Base-by-base conservation (phyloP, 2,113 vertebrate species). In the Rhinoderma darwinii region DNA sequence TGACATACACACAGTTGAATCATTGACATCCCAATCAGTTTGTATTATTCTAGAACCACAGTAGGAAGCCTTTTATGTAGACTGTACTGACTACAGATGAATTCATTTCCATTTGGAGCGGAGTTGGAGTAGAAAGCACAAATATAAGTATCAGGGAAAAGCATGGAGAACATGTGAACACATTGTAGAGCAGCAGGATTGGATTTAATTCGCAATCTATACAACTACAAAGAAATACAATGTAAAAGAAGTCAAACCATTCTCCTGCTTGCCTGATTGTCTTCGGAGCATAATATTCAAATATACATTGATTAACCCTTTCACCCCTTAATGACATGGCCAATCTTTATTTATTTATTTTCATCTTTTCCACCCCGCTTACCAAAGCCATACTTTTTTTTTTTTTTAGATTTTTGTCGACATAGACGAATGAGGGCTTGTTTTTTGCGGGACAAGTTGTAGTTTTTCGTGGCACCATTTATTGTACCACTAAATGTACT, bases 21-120 rank as follows among this genome's bases (percentile, higher is more conserved):
- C 92, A 88, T 44, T 90, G 89, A 93, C 91, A 90, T 89, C 92
- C 93, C 90, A 92, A 92, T 93, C 91, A 94, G 88, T 25, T 73
- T 90, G 91, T 90, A 92, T 92, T 92, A 90, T 92, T 84, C 74
- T 86, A 88, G 90, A 92, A 89, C 89, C 74, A 0, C 50, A 2
- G 90, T 89, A 89, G 88, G 90, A 44, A 90, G 90, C 89, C 88
- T 89, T 85, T 91, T 88, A 59, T 78, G 88, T 88, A 89, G 87
- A 88, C 89, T 89, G 22, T 77, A 90, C 72, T 88, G 86, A 91
- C 44, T 90, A 90, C 91, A 91, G 78, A 80, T 89, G 75, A 90
- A 91, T 39, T 91, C 83, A 91, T 91, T 93, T 93, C 83, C 56
- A 20, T 86, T 30, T 87, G 74, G 91, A 89, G 89, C 63, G 80